Evolutionary conservation across 2,888 invertebrate genomes (phyloP), one percentile per base, ranked within the genome.

Genomic region (Callyntrura guangdongensis): DNA sequence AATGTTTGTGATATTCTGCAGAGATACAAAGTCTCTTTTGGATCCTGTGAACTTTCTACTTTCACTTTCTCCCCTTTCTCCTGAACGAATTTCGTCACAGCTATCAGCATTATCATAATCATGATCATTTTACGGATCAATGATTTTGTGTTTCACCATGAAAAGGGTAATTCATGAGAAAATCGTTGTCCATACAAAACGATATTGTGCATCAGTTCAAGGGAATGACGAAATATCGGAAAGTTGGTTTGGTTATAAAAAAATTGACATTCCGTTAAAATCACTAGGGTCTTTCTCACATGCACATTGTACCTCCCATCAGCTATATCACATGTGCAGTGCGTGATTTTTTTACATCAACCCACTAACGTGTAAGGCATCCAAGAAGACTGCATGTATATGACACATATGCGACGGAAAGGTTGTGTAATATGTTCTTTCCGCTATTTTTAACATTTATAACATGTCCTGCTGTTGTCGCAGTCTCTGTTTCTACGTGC

Each of bases 41-140:
- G 12, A 53, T 53, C 11, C 5, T 47, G 53, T 9, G 11, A 61
- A 61, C 17, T 17, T 61, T n/a, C n/a, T 17, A 8, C 9, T 17
- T 22, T 20, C 17, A 9, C 11, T 8, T 22, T 17, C 22, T 17
- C 11, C 61, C 20, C 59, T 67, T 2, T n/a, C 14, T 17, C 17
- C 17, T 8, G 1, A 2, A 59, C 2, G 11, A 3, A 59, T 20
- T n/a, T 17, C 8, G 8, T 59, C 20, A 17, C 14, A 47, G 5
- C 47, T 8, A 47, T 17, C 59, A 59, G 14, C 67, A 72, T 84
- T 64, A 84, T 84, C 69, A 84, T 84, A 36, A 84, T 69, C 56
- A 72, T 84, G 36, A 64, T 72, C 64, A 56, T 84, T 81, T 81
- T 59, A 59, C 36, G 84, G 84, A 84, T 84, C 84, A 84, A 84